Evolutionary conservation across 1,140 invertebrate species (phyloP), one percentile per base, ranked within the genome.

Genomic region (Wasmannia auropunctata): DNA sequence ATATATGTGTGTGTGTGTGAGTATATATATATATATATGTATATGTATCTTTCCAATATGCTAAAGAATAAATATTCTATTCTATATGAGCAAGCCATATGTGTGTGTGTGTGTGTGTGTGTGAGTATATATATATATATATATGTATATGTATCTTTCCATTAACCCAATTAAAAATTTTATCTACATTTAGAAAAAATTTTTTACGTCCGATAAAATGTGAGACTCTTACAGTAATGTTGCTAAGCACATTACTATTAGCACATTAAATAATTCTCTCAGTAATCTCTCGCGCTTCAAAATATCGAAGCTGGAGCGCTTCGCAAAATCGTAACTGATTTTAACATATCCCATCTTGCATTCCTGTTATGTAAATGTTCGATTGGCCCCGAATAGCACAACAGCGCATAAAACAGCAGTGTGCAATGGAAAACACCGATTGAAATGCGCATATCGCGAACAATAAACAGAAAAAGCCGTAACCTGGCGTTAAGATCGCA

Each of bases 131-230:
- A 3, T 37, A 37, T 37, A 14, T 11, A 14, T 8, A 43, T 7
- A 31, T 16, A 0, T 16, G 5, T 3, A 62, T 1, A 37, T n/a
- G 7, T n/a, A 43, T 16, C 14, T 37, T 65, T 37, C 28, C 40
- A 79, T 79, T 79, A 79, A 65, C 28, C 14, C 28, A 63, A 79
- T 65, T 79, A 79, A 22, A 46, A 62, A 74, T 72, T n/a, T n/a
- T 72, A 72, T 54, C 16, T 31, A 7, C 28, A 3, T 74, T 72
- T 8, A 25, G 37, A 34, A 54, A 54, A 7, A 72, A 28, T 11
- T 43, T 43, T 46, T 79, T 63, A 34, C 4, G 3, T 28, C 16
- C 3, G 10, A 54, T n/a, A 28, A 16, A 65, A 37, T 11, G 7
- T n/a, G 16, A 40, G 19, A n/a, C 16, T 69, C 25, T 67, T 49